Base-by-base conservation (phyloP, 2,888 invertebrate species). In the Stenoptilia bipunctidactyla region DNA sequence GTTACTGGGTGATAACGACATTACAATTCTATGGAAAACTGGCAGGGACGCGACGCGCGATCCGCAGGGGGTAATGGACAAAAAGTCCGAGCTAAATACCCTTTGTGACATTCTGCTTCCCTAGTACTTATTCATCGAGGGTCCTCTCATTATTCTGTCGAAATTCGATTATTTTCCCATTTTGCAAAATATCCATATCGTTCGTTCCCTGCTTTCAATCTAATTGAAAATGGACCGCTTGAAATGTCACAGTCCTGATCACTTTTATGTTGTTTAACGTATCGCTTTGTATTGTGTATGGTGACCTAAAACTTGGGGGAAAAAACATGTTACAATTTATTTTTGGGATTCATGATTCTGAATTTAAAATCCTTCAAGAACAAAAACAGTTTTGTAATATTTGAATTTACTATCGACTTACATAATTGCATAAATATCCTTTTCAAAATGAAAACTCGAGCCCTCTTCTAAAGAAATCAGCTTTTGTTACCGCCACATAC, bases 111-210 rank as follows among this genome's bases (percentile, higher is more conserved):
- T 57, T 58, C 57, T 63, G 56, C 67, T 71, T 69, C 68, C 67
- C 66, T 73, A 74, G 59, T 64, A 56, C 70, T 63, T 71, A 20
- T 75, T 71, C 72, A 71, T 67, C 69, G 67, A 74, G 77, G 75
- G 77, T 65, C 68, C 74, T 70, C 76, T 79, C 79, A 83, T 82
- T 83, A 83, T 83, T 83, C 80, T 75, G 77, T 60, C 58, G 64
- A 75, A 82, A 83, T 80, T 83, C 75, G 83, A 83, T 82, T 83
- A 83, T 80, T 74, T 82, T 79, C 82, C 83, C 82, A 82, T 83
- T 77, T 76, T 62, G 61, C 66, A 74, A 76, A 80, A 82, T 80
- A 83, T 82, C 80, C 77, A 80, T 79, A 80, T 72, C 79, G 75
- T 70, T 74, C 77, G 73, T 64, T 30, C 56, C n/a, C n/a, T n/a